Base-by-base conservation (phyloP, 2,888 invertebrate species). In the Leptinotarsa peninsularis region DNA sequence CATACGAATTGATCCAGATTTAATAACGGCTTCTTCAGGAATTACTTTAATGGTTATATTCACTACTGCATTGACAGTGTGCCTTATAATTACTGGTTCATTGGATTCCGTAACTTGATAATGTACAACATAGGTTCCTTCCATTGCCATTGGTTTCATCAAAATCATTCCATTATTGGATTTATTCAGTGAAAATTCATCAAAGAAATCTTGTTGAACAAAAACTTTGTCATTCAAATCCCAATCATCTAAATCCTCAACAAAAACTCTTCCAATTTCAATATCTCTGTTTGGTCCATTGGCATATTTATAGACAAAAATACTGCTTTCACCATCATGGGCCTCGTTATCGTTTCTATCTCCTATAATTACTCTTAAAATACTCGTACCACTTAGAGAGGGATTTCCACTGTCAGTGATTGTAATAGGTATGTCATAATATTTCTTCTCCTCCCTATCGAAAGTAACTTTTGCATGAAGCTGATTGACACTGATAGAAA, bases 221-320 rank as follows among this genome's bases (percentile, higher is more conserved):
- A 98, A 99, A 17, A 91, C 89, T 89, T 99, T 99, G 88, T 99
- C 98, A 0, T 93, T 93, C 68, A 97, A 89, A 88, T 99, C 99
- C 98, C 98, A 99, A 86, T 99, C 99, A 85, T 99, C 99, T 0
- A 93, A 92, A 88, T 99, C 99, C 63, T 95, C 93, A 0, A 98
- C 98, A 89, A 95, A 99, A 0, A 97, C 96, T 0, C 96, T 91
- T 0, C 99, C 99, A 75, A 99, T 96, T 80, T 94, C 93, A 0
- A 94, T 94, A 79, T 94, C 93, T 0, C 94, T 94, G 0, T 93
- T 92, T 82, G 94, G 92, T 77, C 96, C 96, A 50, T 80, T 78
- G 92, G 94, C 94, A 87, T 97, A 99, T 86, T 97, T 97, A 88
- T 98, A 98, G 2, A 99, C 96, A 85, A 97, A 96, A 82, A 99